Evolutionary conservation across 2,797 vertebrate species (phyloP).

Genomic region (Xerus rutilus): DNA sequence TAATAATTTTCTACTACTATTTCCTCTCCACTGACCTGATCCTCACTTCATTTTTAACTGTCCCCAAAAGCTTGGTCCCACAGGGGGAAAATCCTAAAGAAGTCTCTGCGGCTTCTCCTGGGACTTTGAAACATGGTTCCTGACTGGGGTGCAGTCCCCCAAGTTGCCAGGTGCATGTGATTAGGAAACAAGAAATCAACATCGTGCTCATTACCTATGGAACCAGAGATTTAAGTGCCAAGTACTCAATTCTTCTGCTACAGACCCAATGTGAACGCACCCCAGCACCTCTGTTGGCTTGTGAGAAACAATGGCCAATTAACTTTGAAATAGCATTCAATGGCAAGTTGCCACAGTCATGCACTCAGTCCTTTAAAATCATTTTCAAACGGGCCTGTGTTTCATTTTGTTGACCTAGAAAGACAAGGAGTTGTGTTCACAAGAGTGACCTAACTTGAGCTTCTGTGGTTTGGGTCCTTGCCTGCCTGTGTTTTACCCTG

Average conservation of each 20-base stretch:
- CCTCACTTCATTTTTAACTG: slow-evolving; percentile 13
- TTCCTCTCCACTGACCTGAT: slow-evolving; percentile 61
- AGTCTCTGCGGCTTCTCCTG: not conserved
- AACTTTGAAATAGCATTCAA: slow-evolving; percentile 3
- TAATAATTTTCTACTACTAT: slow-evolving; percentile 38
- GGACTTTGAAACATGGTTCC: not conserved
- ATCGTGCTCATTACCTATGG: not conserved
- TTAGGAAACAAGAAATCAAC: not conserved
- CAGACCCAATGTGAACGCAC: not conserved
- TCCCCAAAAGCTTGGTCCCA: not conserved
- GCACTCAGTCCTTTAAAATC: slow-evolving; percentile 19
- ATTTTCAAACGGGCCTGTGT: slow-evolving; percentile 41
- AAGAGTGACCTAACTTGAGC: slow-evolving; percentile 74
- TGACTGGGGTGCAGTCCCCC: not conserved
- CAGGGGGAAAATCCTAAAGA: not conserved
- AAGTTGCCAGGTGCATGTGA: not conserved
- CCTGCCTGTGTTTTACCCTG: slow-evolving; percentile 72
- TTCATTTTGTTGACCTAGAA: slow-evolving; percentile 77
- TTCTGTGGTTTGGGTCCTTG: slow-evolving; percentile 78
- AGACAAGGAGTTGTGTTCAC: slow-evolving; percentile 78
- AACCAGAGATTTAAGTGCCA: slow-evolving; percentile 6
- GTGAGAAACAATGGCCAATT: not conserved
- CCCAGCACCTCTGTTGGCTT: not conserved
- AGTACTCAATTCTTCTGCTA: not conserved
- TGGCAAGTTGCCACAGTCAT: not conserved